Conservation (phyloP, 2,888 invertebrate species). For the Poecilus cupreus region DNA sequence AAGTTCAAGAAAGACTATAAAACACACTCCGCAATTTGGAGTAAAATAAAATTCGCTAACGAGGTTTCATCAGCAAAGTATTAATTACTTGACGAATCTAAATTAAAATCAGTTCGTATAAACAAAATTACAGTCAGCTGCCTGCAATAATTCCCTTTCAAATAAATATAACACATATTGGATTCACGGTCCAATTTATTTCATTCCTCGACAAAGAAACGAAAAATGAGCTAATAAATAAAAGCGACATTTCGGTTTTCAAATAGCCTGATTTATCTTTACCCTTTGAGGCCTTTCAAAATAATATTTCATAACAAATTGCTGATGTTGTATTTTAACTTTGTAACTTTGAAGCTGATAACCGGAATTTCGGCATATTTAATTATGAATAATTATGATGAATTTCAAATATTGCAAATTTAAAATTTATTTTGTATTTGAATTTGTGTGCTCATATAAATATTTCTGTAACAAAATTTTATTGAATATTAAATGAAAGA, state of each 20-base stretch:
- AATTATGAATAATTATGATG: not conserved
- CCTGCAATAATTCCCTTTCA: not conserved
- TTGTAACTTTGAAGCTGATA: not conserved
- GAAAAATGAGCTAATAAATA: constrained; percentile 12
- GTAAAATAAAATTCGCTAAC: constrained; percentile 6
- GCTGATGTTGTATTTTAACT: constrained; percentile 5
- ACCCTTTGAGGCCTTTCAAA: constrained; percentile 10
- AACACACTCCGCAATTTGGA: constrained; percentile 6
- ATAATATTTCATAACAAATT: constrained; percentile 24
- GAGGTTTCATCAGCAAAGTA: constrained; percentile 13
- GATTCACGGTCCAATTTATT: not conserved
- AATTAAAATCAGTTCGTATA: constrained; percentile 6
- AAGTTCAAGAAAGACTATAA: constrained; percentile 6
- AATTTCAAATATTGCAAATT: not conserved
- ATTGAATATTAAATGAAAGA: too few species aligned
- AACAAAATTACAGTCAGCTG: constrained; percentile 16
- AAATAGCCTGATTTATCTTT: constrained; percentile 16
- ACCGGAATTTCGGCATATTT: not conserved
- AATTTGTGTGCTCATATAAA: too few species aligned
- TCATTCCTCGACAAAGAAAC: not conserved
- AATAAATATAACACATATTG: not conserved
- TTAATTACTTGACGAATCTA: constrained; percentile 6
- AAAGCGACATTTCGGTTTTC: not conserved
- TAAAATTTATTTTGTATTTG: too few species aligned
- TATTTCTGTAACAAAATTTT: too few species aligned